A percentile compares a stretch with the other conserved stretches of the same genome.
These are phyloP conservation scores for Watsonalla binaria DNA, from an alignment of 2,888 invertebrate genomes.

Conservation along the genomic window DNA sequence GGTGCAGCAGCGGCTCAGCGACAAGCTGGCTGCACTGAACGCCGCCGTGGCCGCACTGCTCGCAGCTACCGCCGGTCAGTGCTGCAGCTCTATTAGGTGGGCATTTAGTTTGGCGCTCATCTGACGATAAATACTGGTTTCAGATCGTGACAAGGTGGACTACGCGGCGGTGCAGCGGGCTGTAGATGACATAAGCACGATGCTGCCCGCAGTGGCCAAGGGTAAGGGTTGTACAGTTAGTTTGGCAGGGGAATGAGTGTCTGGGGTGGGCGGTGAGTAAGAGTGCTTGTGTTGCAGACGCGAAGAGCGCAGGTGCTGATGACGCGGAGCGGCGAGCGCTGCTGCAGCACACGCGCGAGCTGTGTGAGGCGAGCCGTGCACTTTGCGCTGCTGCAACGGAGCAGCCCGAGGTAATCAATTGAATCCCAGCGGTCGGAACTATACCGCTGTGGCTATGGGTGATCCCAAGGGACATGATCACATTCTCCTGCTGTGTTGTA, in stretches of 20 bases:
- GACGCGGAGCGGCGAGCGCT: conserved; percentile 15
- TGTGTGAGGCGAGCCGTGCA: conserved; percentile 26
- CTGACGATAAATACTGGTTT: background rate
- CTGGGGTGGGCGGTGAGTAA: background rate
- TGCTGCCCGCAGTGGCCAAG: conserved; percentile 43
- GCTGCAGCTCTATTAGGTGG: background rate
- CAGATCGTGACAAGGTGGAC: conserved; percentile 43
- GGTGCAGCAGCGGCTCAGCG: conserved; percentile 14
- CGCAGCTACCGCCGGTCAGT: conserved; percentile 23
- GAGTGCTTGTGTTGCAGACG: conserved; percentile 11
- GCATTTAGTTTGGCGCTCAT: background rate
- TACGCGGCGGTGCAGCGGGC: conserved; percentile 39
- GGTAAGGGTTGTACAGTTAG: conserved; percentile 26
- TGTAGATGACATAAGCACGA: conserved; percentile 32
- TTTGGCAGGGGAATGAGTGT: background rate
- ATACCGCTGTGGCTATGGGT: no score
- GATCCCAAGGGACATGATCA: no score
- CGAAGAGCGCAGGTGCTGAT: conserved; percentile 19
- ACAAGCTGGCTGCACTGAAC: conserved; percentile 25
- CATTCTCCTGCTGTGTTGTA: conserved; percentile 9
- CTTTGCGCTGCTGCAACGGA: conserved; percentile 28
- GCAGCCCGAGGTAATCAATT: conserved; percentile 14
- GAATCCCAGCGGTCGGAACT: background rate
- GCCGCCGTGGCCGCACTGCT: conserved; percentile 33
- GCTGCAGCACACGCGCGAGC: conserved; percentile 20